These are phyloP conservation scores for Cyphotilapia sp. DNA, from an alignment of 2,113 vertebrate species.

Conservation along the genomic window DNA sequence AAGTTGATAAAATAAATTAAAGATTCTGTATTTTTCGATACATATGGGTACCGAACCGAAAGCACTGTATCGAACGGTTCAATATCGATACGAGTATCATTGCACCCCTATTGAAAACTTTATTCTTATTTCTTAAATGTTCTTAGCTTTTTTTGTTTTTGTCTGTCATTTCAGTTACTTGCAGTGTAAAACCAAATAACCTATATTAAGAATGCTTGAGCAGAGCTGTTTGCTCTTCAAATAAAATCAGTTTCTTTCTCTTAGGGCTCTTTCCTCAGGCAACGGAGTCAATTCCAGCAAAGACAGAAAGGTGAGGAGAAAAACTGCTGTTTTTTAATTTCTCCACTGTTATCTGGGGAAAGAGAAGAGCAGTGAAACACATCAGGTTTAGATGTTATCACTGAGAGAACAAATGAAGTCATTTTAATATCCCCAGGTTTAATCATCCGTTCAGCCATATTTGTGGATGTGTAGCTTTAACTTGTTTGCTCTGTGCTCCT, in stretches of 20 bases:
- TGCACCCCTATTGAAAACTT: background rate
- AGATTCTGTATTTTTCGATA: too few species aligned
- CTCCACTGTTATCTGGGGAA: background rate
- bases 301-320: constrained; percentile 65
- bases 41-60: too few species aligned
- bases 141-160: background rate
- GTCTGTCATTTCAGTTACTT: background rate
- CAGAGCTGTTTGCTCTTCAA: background rate
- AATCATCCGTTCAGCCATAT: background rate
- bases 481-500: background rate
- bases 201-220: background rate
- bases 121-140: background rate
- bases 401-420: background rate
- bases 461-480: background rate
- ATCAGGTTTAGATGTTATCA: background rate
- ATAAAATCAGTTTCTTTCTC: background rate
- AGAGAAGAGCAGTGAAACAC: background rate
- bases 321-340: background rate
- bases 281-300: constrained; percentile 74
- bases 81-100: too few species aligned
- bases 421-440: background rate
- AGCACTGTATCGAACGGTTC: too few species aligned
- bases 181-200: background rate
- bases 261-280: constrained; percentile 52
- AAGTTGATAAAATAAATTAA: too few species aligned